Evolutionary conservation across 2,113 vertebrate species (phyloP), one percentile per base, ranked within the genome.

Genomic region (Oceanites oceanicus): DNA sequence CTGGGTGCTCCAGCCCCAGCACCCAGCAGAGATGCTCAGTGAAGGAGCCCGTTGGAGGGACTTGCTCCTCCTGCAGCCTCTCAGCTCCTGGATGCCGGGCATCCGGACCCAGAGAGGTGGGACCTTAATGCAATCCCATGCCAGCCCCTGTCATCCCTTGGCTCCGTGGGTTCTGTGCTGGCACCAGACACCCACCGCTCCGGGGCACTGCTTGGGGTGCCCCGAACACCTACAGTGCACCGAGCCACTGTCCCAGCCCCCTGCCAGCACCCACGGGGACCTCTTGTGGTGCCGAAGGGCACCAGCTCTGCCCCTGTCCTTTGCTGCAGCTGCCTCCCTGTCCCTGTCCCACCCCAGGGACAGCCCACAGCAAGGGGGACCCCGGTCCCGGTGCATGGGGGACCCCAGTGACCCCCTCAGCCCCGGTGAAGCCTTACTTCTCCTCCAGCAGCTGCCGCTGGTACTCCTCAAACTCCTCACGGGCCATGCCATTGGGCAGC

Each of bases 361-460:
- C 55, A 63, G 8, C 75, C 49, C 66, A 14, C 0, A 2, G 70
- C 1, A 1, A 18, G 15, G 40, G 27, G 22, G 49, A 42, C 32
- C 38, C 47, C 2, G 0, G 12, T 63, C 38, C 18, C 2, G 3
- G 26, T 9, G 26, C 8, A 2, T 1, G 42, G 19, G 42, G 50
- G 10, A 58, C 50, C 63, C 32, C 38, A 14, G 0, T 17, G 59
- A 65, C 38, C 19, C 47, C 42, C 42, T 38, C 18, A 58, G 50
- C 34, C 58, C 58, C 2, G 0, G 10, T 6, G 4, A 65, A 89
- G 47, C 98, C 98, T 98, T 95, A 98, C 98, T 98, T 98, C 86
- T 98, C 98, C 76, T 98, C 98, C 92, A 98, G 89, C 91, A 98
- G 97, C 93, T 98, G 98, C 90, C 86, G 97, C 96, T 98, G 98